Evolutionary conservation across 2,888 invertebrate genomes (phyloP).

Genomic region (Sepiola atlantica): DNA sequence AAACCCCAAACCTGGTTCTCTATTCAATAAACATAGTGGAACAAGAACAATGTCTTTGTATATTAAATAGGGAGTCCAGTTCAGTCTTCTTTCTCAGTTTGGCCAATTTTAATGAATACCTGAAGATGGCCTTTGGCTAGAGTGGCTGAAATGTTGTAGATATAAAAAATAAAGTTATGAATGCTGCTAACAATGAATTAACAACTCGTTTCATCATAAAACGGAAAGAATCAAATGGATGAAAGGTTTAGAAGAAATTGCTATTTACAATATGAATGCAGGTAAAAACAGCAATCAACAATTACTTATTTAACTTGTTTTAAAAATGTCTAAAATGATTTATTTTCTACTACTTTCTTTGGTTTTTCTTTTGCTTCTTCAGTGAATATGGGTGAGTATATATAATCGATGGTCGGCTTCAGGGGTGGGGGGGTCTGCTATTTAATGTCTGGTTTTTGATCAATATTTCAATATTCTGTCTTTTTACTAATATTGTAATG

Average conservation of each 20-base stretch:
- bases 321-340: not conserved
- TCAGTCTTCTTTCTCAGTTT: no score
- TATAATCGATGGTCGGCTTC: not conserved
- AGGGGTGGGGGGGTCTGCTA: not conserved
- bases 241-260: not conserved
- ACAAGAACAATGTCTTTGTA: no score
- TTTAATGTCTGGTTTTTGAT: not conserved
- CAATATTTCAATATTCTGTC: not conserved
- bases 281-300: not conserved
- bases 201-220: no score
- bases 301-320: not conserved
- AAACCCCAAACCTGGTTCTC: no score
- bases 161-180: no score
- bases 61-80: no score
- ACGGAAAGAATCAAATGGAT: not conserved
- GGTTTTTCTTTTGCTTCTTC: constrained; percentile 45
- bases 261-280: not conserved
- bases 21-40: no score
- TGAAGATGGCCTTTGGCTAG: no score
- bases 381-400: constrained; percentile 49
- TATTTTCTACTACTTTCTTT: constrained; percentile 33
- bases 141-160: no score
- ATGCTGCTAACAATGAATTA: no score
- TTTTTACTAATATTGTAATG: not conserved
- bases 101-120: no score